Conservation (phyloP, 2,888 invertebrate species). For the Drosophila flavopinicola region DNA sequence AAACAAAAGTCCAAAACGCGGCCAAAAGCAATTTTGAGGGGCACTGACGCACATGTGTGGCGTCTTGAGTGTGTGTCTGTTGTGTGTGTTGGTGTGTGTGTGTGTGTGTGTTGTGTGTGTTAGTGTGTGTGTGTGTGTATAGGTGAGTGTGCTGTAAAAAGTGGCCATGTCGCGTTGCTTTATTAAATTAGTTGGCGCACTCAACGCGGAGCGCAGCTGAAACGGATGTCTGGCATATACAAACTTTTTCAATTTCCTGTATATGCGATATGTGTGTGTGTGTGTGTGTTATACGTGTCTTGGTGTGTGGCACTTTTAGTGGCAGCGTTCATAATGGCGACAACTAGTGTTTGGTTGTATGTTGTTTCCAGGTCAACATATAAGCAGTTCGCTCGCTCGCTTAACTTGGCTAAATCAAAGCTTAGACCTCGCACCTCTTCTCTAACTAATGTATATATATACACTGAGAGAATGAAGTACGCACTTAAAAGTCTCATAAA, state of each 20-base stretch:
- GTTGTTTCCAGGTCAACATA: slow-evolving; percentile 34
- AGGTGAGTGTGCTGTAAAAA: slow-evolving; percentile 48
- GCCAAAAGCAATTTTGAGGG: slow-evolving; percentile 33
- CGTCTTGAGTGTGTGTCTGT: slow-evolving; percentile 4
- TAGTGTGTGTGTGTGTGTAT: slow-evolving; percentile 15
- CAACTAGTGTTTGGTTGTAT: slow-evolving; percentile 26
- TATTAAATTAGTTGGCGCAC: slow-evolving; percentile 77
- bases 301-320: slow-evolving; percentile 37
- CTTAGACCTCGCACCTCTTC: not conserved
- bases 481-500: not conserved
- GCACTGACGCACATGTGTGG: slow-evolving; percentile 29
- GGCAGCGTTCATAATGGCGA: slow-evolving; percentile 43
- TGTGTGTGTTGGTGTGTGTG: slow-evolving; percentile 13
- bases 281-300: slow-evolving; percentile 15
- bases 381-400: slow-evolving; percentile 16
- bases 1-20: slow-evolving; percentile 39
- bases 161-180: slow-evolving; percentile 68
- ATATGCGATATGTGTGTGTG: slow-evolving; percentile 6
- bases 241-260: slow-evolving; percentile 78
- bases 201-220: slow-evolving; percentile 55
- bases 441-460: not conserved
- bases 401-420: slow-evolving; percentile 53
- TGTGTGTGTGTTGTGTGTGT: slow-evolving; percentile 21
- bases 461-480: not conserved
- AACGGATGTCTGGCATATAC: slow-evolving; percentile 68